phyloP scores from a whole-genome alignment of 2,797 vertebrate genomes.

The Propithecus deckenii region DNA sequence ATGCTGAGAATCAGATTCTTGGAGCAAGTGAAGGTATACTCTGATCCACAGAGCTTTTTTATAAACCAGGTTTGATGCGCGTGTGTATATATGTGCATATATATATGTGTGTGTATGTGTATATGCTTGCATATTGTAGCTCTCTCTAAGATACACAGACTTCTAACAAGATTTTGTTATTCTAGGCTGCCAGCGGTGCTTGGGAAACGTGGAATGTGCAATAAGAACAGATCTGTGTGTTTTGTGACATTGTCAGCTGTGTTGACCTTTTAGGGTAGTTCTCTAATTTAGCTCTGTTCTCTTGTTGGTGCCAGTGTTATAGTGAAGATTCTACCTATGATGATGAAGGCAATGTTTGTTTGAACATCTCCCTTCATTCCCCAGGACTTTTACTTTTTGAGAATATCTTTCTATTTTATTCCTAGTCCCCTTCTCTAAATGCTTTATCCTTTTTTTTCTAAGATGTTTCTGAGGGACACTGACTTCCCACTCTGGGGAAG shows the following conservation, averaged over 20 bases:
- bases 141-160: not conserved
- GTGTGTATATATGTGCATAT: accelerated
- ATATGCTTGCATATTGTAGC: not conserved
- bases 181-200: not conserved
- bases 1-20: not conserved
- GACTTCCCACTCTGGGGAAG: not conserved
- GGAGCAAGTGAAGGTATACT: not conserved
- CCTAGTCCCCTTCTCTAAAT: not conserved
- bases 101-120: not conserved
- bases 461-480: not conserved
- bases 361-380: not conserved
- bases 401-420: not conserved
- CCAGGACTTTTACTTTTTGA: not conserved
- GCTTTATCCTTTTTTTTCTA: not conserved
- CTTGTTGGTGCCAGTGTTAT: not conserved
- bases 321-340: not conserved
- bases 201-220: not conserved
- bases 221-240: not conserved
- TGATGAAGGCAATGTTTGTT: not conserved
- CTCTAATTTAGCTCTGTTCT: not conserved
- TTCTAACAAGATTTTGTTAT: not conserved
- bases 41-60: not conserved
- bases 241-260: not conserved
- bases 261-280: not conserved
- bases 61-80: not conserved